These are phyloP conservation scores for Limosa lapponica DNA, from an alignment of 2,797 vertebrate species.

Conservation along the genomic window DNA sequence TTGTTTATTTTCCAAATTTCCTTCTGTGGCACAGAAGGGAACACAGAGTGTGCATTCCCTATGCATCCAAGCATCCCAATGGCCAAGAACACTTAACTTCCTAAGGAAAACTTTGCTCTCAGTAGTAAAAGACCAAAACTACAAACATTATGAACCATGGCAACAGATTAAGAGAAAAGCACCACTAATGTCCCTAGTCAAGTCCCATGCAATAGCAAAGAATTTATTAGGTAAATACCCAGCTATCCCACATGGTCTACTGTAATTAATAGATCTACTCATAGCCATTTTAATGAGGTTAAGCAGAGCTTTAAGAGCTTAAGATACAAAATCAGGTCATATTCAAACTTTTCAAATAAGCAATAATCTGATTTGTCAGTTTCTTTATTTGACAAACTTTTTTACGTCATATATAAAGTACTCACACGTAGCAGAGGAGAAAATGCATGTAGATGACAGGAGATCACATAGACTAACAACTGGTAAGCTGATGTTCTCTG, in stretches of 20 bases:
- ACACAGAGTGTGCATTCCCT: background rate
- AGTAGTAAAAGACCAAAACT: background rate
- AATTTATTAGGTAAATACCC: background rate
- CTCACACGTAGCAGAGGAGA: background rate
- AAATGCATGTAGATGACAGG: background rate
- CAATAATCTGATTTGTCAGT: background rate
- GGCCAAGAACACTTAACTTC: background rate
- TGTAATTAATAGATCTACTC: background rate
- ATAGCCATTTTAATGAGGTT: background rate
- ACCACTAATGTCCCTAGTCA: background rate
- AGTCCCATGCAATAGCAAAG: background rate
- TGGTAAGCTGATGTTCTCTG: background rate
- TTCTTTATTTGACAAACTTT: background rate
- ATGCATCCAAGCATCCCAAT: background rate
- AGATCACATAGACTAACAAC: background rate
- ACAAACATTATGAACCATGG: background rate
- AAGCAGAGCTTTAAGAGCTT: background rate
- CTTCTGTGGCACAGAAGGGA: background rate
- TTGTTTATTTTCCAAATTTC: background rate
- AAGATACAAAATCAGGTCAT: background rate
- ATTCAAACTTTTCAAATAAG: background rate
- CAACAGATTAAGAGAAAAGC: background rate
- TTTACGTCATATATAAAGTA: background rate
- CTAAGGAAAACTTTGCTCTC: background rate
- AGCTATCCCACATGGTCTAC: background rate